Base-by-base conservation (phyloP, 2,113 vertebrate species). In the Melanocharis versteri region DNA sequence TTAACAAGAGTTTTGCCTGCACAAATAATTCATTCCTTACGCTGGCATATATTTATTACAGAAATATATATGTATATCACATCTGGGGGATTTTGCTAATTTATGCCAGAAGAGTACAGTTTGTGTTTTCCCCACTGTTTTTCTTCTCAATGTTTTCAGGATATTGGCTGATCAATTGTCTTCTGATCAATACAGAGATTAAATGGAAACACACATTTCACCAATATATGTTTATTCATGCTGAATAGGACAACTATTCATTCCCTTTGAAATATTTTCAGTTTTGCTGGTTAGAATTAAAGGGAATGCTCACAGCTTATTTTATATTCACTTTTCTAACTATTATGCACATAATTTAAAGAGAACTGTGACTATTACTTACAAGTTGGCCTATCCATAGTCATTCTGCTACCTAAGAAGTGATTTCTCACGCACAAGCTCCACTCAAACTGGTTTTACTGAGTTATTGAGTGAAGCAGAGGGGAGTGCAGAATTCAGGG, bases 181-280 rank as follows among this genome's bases (percentile, higher is more conserved):
- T 83, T 70, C 45, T 66, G 24, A 95, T 96, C 60, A 56, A 95
- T 83, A 65, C 35, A 19, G 51, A 96, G 56, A 83, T 96, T 87
- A 94, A 93, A 82, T 53, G 35, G 78, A 87, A 85, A 45, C 73
- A 71, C 64, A 66, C 28, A 30, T 70, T 91, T 94, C 78, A 83
- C 76, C 72, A 70, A 86, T 78, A 37, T 40, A 60, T 60, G 37
- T 50, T 89, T 77, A 76, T 92, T 64, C 14, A 3, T 69, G 78
- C 70, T 76, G 48, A 91, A 93, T 8, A 68, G 13, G 5, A 17
- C 44, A 91, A 23, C 39, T 54, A 39, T 33, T 76, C 40, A 39
- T 33, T 76, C 40, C 68, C 30, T 68, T 84, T n/a, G 60, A 91
- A 93, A 65, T 84, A 68, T 69, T 87, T 84, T 48, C 24, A 20